Evolutionary conservation across 2,797 vertebrate species (phyloP).

Genomic region (Cuculus canorus): DNA sequence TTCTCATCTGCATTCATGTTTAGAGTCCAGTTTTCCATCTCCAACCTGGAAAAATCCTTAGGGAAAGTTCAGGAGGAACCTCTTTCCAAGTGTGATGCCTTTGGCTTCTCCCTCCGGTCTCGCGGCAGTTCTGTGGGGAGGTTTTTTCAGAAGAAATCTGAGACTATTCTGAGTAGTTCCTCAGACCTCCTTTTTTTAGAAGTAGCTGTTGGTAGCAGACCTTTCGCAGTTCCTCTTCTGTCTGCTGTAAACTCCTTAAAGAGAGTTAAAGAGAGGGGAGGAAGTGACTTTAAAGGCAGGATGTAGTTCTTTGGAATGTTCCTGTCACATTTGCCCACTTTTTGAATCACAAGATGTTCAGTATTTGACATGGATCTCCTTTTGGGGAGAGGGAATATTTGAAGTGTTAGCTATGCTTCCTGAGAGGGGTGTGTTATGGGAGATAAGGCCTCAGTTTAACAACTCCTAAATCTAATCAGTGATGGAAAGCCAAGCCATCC

Average conservation of each 20-base stretch:
- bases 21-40: background rate
- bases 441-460: background rate
- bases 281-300: background rate
- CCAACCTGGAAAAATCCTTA: background rate
- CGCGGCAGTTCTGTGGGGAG: background rate
- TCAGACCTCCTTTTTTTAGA: background rate
- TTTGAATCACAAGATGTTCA: accelerated
- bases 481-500: background rate
- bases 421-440: background rate
- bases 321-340: background rate
- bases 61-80: background rate
- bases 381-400: background rate
- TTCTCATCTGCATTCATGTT: background rate
- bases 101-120: background rate
- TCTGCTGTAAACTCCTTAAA: background rate
- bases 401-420: background rate
- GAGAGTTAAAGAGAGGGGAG: background rate
- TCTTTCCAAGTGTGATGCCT: background rate
- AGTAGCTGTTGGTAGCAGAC: background rate
- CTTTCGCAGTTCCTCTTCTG: background rate
- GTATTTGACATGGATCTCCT: background rate
- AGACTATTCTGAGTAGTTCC: background rate
- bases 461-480: background rate
- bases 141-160: background rate
- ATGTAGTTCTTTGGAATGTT: background rate